Percentiles rank a stretch among this genome's conserved stretches.
phyloP scores from a whole-genome alignment of 37 sponge, comb jelly and placozoan species.

The Ephydatia muelleri region DNA sequence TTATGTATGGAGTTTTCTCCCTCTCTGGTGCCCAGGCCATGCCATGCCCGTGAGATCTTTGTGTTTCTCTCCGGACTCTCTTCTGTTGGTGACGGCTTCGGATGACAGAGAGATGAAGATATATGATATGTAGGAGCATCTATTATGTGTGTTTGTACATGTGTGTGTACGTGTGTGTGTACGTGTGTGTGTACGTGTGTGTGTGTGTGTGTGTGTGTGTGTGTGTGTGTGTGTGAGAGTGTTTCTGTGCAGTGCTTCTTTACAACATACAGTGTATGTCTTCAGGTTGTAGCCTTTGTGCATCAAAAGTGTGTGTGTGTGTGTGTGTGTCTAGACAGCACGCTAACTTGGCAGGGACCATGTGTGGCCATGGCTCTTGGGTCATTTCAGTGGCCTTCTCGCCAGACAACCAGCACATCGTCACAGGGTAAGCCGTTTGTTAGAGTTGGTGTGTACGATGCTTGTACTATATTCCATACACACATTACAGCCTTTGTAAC shows the following conservation, averaged over 20 bases:
- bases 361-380: slow-evolving; percentile 97
- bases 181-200: neutral
- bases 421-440: slow-evolving; percentile 55
- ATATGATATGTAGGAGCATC: slow-evolving; percentile 96
- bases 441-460: neutral
- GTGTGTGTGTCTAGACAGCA: slow-evolving; percentile 54
- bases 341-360: slow-evolving; percentile 79
- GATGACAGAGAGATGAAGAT: slow-evolving; percentile 98
- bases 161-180: neutral
- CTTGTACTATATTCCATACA: no score
- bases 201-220: slow-evolving; percentile 16
- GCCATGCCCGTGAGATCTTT: slow-evolving; percentile 96
- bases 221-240: slow-evolving; percentile 1
- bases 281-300: no score
- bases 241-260: no score
- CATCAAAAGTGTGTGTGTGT: neutral
- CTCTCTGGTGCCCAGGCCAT: slow-evolving; percentile 69
- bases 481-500: no score
- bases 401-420: slow-evolving; percentile 94
- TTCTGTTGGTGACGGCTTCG: slow-evolving; percentile 89
- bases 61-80: slow-evolving; percentile 94
- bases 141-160: no score
- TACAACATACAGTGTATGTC: no score
- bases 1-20: neutral
- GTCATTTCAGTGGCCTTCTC: slow-evolving; percentile 93